phyloP scores from a whole-genome alignment of 92 coral and sea anemone genomes.

The Paramuricea clavata region DNA sequence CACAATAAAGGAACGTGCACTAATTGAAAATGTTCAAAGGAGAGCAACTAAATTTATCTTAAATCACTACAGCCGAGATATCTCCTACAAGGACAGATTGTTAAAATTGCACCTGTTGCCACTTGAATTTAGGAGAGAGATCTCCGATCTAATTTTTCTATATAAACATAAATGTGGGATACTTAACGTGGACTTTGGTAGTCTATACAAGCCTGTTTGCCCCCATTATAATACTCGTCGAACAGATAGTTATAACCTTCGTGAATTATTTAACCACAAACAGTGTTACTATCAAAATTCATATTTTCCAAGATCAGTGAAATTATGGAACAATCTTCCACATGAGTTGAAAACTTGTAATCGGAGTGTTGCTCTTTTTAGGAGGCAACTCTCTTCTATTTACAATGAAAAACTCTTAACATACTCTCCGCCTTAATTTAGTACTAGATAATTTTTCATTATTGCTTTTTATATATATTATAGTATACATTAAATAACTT shows the following conservation, averaged over 20 bases:
- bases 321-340: conserved; percentile 38
- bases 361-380: background rate
- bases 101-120: conserved; percentile 60
- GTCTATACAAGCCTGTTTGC: conserved; percentile 3
- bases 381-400: too few relatives aligned
- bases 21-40: conserved; percentile 57
- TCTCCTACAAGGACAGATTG: conserved; percentile 24
- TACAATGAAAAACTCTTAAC: too few relatives aligned
- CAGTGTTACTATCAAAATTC: background rate
- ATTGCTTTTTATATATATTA: too few relatives aligned
- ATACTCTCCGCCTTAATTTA: too few relatives aligned
- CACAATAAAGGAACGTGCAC: conserved; percentile 25
- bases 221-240: background rate
- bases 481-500: too few relatives aligned
- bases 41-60: conserved; percentile 66
- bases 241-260: background rate
- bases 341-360: background rate
- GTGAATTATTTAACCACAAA: background rate
- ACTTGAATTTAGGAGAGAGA: conserved; percentile 43
- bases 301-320: conserved; percentile 2
- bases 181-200: background rate
- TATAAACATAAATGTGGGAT: background rate
- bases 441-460: too few relatives aligned
- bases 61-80: conserved; percentile 32
- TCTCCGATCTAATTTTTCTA: conserved; percentile 39